phyloP scores from a whole-genome alignment of 2,797 vertebrate species.

The Amblyraja radiata region DNA sequence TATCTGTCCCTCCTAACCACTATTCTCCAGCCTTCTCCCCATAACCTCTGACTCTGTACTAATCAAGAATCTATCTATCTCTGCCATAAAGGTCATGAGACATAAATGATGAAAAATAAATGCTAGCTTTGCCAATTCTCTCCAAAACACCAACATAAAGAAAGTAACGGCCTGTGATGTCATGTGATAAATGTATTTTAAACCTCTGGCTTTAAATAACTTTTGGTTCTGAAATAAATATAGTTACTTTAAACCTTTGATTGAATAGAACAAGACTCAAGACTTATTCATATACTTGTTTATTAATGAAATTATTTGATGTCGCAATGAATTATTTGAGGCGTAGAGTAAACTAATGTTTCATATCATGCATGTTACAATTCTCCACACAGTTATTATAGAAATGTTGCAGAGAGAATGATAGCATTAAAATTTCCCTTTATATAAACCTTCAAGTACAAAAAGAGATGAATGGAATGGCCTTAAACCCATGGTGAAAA shows the following conservation, averaged over 20 bases:
- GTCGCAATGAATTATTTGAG: background rate
- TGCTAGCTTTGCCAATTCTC: too few species aligned
- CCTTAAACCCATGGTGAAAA: background rate
- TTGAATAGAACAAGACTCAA: background rate
- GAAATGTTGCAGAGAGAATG: background rate
- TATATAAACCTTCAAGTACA: constrained; percentile 10
- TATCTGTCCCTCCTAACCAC: too few species aligned
- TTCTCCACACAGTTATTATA: background rate
- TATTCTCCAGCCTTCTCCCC: too few species aligned
- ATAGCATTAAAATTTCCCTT: background rate
- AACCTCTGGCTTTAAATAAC: background rate
- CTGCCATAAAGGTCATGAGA: too few species aligned
- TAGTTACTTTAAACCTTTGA: background rate
- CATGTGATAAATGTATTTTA: background rate
- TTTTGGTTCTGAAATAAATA: background rate
- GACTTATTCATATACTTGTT: background rate
- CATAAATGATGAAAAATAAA: too few species aligned
- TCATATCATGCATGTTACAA: constrained; percentile 1
- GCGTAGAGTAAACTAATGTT: background rate
- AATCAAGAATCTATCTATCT: too few species aligned
- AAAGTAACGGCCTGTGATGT: background rate
- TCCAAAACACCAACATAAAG: too few species aligned
- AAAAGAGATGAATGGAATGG: background rate
- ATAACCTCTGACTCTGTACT: too few species aligned
- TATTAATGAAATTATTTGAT: constrained; percentile 15